These are phyloP conservation scores for Xanthorhoe designata DNA, from an alignment of 2,888 invertebrate species.

Conservation along the genomic window DNA sequence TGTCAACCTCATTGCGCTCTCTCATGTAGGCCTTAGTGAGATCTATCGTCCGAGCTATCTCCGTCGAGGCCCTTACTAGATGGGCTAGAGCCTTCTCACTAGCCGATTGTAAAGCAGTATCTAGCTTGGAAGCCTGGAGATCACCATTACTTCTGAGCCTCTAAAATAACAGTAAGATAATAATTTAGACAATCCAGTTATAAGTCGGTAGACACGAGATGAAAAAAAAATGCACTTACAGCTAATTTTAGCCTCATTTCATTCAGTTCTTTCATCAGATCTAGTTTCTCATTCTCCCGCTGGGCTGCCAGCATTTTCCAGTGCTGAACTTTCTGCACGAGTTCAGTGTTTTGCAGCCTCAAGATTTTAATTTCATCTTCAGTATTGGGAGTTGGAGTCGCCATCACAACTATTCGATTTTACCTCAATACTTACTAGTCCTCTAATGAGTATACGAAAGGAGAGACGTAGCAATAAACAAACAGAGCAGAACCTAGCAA, in stretches of 20 bases:
- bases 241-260: conserved; percentile 73
- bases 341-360: conserved; percentile 70
- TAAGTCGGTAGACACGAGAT: neutral
- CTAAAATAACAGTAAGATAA: conserved; percentile 48
- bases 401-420: conserved; percentile 30
- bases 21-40: conserved; percentile 65
- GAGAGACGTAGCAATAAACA: neutral
- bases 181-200: neutral
- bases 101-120: conserved; percentile 63
- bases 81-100: conserved; percentile 68
- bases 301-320: conserved; percentile 75
- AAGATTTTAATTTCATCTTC: conserved; percentile 70
- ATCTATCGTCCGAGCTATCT: conserved; percentile 65
- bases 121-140: conserved; percentile 61
- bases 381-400: conserved; percentile 45
- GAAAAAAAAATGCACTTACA: conserved; percentile 55
- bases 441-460: neutral
- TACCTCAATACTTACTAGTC: neutral
- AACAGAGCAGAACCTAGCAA: neutral
- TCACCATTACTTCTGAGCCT: conserved; percentile 65
- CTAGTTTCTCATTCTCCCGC: conserved; percentile 71
- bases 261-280: conserved; percentile 74
- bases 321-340: conserved; percentile 72
- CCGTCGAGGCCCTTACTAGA: conserved; percentile 70
- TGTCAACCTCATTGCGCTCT: conserved; percentile 59